Evolutionary conservation across 1,140 invertebrate species (phyloP).

Genomic region (Drosophila azteca): DNA sequence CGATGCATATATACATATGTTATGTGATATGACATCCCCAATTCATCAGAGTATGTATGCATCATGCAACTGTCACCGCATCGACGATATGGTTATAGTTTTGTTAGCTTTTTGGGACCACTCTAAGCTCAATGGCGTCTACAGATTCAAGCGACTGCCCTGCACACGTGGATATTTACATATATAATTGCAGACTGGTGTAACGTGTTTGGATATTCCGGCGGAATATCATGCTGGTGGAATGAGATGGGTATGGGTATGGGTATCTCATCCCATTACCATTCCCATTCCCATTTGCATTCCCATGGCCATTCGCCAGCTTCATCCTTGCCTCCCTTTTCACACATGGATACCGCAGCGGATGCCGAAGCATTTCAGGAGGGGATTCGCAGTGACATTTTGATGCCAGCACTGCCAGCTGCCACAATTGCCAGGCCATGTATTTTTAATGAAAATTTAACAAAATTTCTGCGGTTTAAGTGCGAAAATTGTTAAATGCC

Average conservation of each 20-base stretch:
- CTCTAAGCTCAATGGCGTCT: neutral
- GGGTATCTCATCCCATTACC: no score
- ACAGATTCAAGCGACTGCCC: conserved; percentile 13
- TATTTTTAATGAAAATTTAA: conserved; percentile 77
- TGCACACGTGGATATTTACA: conserved; percentile 52
- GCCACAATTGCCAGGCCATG: conserved; percentile 62
- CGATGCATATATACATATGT: no score
- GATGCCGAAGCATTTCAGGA: conserved; percentile 51
- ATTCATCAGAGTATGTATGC: no score
- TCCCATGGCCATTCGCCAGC: neutral
- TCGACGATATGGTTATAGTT: no score
- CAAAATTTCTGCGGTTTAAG: conserved; percentile 76
- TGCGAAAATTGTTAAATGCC: conserved; percentile 67
- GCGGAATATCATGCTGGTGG: conserved; percentile 3
- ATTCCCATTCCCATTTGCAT: no score
- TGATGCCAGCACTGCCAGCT: conserved; percentile 59
- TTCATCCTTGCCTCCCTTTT: conserved; percentile 20
- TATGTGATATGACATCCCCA: no score
- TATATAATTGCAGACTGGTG: conserved; percentile 72
- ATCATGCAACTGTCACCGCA: no score
- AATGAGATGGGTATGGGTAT: no score
- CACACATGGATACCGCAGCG: conserved; percentile 48
- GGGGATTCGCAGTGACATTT: conserved; percentile 62
- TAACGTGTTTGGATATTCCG: conserved; percentile 49
- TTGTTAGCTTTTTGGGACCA: neutral